Percentiles rank a stretch among this genome's conserved stretches.
Conservation (phyloP, 2,888 invertebrate species). For the Microctonus aethiopoides region DNA sequence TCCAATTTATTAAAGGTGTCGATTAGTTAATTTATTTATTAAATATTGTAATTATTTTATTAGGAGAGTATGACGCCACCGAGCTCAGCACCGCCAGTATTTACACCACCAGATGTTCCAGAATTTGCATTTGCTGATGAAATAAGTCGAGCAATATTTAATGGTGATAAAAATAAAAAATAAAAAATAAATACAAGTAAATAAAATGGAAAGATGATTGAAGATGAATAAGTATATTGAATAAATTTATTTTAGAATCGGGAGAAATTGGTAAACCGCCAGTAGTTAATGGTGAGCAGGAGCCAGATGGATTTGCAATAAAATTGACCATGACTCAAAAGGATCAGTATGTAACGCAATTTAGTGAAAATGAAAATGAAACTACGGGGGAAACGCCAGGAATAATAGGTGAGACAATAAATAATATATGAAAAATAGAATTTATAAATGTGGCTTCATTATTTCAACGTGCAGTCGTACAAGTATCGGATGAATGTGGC, state of each 20-base stretch:
- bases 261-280: slow-evolving; percentile 43
- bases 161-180: too few relatives aligned
- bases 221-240: too few relatives aligned
- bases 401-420: slow-evolving; percentile 57
- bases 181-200: slow-evolving; percentile 28
- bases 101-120: slow-evolving; percentile 78
- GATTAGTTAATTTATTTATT: slow-evolving; percentile 26
- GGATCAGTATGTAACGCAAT: slow-evolving; percentile 80
- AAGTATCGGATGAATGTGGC: slow-evolving; percentile 60
- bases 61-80: slow-evolving; percentile 78
- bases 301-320: slow-evolving; percentile 73
- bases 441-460: slow-evolving; percentile 21
- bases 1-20: too few relatives aligned
- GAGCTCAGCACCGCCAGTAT: slow-evolving; percentile 80
- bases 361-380: slow-evolving; percentile 67
- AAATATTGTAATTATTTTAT: slow-evolving; percentile 10
- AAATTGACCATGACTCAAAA: slow-evolving; percentile 79
- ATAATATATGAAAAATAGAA: not conserved
- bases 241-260: not conserved
- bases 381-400: slow-evolving; percentile 52
- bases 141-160: slow-evolving; percentile 51
- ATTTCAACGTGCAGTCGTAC: slow-evolving; percentile 55
- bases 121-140: slow-evolving; percentile 67
- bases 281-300: slow-evolving; percentile 52
- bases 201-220: not conserved